Evolutionary conservation across 2,797 vertebrate genomes (phyloP).

Genomic region (Philypnodon macrostomus): DNA sequence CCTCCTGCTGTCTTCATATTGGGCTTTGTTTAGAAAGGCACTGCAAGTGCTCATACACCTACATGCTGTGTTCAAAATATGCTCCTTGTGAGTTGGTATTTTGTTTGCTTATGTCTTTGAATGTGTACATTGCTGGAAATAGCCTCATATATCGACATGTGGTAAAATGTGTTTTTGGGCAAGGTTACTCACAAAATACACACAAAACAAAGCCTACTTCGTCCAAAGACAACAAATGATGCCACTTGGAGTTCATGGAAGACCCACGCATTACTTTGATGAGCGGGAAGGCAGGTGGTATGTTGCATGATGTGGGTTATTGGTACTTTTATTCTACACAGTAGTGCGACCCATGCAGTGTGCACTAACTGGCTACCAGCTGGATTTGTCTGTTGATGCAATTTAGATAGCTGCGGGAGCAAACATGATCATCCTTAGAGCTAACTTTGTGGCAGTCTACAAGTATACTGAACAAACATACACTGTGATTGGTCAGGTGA

Average conservation of each 20-base stretch:
- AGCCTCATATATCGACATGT: slow-evolving; percentile 27
- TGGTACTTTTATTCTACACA: slow-evolving; percentile 3
- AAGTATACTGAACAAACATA: slow-evolving; percentile 12
- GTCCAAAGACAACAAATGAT: slow-evolving; percentile 6
- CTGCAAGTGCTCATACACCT: slow-evolving; percentile 31
- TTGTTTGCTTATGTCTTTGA: slow-evolving; percentile 15
- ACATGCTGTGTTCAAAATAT: slow-evolving; percentile 24
- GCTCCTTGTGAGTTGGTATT: slow-evolving; percentile 22
- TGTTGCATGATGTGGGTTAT: background rate
- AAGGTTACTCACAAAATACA: slow-evolving; percentile 11
- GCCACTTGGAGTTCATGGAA: background rate
- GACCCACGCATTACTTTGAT: slow-evolving; percentile 5
- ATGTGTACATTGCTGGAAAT: slow-evolving; percentile 11
- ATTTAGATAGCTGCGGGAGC: slow-evolving; percentile 25
- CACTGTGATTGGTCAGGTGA: slow-evolving; percentile 14
- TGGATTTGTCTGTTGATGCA: slow-evolving; percentile 18
- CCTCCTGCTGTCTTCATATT: slow-evolving; percentile 29
- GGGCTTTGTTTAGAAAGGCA: slow-evolving; percentile 38
- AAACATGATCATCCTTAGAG: slow-evolving; percentile 29
- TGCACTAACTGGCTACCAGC: slow-evolving; percentile 7
- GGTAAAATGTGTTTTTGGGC: slow-evolving; percentile 24
- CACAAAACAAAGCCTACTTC: slow-evolving; percentile 17
- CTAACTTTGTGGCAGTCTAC: slow-evolving; percentile 13
- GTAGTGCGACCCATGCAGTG: slow-evolving; percentile 13
- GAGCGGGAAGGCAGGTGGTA: background rate